Base-by-base conservation (phyloP, 2,797 vertebrate genomes). In the Sebastes vulpes region DNA sequence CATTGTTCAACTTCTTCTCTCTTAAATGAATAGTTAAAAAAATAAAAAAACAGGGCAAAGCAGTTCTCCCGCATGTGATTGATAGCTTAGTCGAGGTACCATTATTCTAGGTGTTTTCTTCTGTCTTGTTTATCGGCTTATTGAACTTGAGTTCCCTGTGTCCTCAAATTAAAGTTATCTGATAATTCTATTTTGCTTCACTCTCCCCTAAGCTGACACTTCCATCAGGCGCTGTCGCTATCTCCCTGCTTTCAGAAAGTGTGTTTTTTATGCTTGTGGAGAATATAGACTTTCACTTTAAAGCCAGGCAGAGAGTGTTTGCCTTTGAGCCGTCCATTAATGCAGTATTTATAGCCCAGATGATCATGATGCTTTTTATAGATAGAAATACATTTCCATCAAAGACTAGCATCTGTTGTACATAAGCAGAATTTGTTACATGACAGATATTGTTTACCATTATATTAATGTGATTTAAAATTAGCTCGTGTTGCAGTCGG, bases 151-250 rank as follows among this genome's bases (percentile, higher is more conserved):
- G 38, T 70, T 87, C 29, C 59, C 28, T 72, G 72, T 82, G 83
- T 84, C 76, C 53, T 77, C 21, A 78, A 75, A 75, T 80, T 74
- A 82, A 87, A 83, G 67, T 65, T 86, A 82, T 90, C 65, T 79
- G 68, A 82, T 86, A 35, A 79, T 87, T 77, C 70, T 79, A 14
- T 81, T 88, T 86, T 82, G 71, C 81, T 88, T 89, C 84, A 85
- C 77, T 38, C 74, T 82, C 72, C 70, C 72, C 71, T 82, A 76
- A 88, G 80, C 80, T 86, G 91, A 89, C 89, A 83, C 82, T 72
- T 64, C 84, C 75, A 72, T 88, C 85, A 85, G 79, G 58, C 1
- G n/a, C 77, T 75, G 70, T 89, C 59, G 25, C 81, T 76, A 65
- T 80, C 77, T 84, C 57, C 67, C 81, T 64, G 54, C 77, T 85